Base-by-base conservation (phyloP, 2,113 vertebrate species). In the Conger conger region DNA sequence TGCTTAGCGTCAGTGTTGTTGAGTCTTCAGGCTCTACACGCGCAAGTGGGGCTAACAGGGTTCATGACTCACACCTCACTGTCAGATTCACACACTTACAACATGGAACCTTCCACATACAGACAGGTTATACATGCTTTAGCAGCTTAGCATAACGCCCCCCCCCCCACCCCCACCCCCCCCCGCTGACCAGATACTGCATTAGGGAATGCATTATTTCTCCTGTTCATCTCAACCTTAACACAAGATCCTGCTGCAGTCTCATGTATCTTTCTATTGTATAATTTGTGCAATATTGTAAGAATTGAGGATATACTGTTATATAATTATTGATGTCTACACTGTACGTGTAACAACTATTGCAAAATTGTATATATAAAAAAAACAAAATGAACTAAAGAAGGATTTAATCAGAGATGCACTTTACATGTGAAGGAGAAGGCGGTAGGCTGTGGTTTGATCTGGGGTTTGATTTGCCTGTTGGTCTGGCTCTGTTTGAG, bases 221-320 rank as follows among this genome's bases (percentile, higher is more conserved):
- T 77, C 42, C 35, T 63, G 36, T 68, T 76, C 18, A 37, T 73
- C 54, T 85, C 38, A 77, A 76, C 76, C 84, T 85, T 17, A n/a
- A 85, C 80, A 76, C 23, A 63, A 68, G 13, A 37, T 77, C 37
- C 40, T 86, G 82, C 80, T 82, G 35, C 81, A 57, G 76, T 77
- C 33, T 81, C 60, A 37, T 82, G 23, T 81, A 77, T 86, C 50
- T 57, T 82, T 42, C 85, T 82, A 36, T 85, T 50, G 84, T 82
- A 80, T 86, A 76, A 77, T 57, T 79, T 81, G 84, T 85, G 84
- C 85, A 86, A 86, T 86, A 82, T 81, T 57, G 42, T 81, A 81
- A 76, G 30, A 85, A 76, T 38, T 73, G 84, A 81, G 63, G 81
- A 82, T 82, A 82, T 86, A 86, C 68, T 86, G 40, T 82, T 86